Evolutionary conservation across 2,797 vertebrate species (phyloP), one percentile per base, ranked within the genome.

Genomic region (Neosilurus mollespiculum): DNA sequence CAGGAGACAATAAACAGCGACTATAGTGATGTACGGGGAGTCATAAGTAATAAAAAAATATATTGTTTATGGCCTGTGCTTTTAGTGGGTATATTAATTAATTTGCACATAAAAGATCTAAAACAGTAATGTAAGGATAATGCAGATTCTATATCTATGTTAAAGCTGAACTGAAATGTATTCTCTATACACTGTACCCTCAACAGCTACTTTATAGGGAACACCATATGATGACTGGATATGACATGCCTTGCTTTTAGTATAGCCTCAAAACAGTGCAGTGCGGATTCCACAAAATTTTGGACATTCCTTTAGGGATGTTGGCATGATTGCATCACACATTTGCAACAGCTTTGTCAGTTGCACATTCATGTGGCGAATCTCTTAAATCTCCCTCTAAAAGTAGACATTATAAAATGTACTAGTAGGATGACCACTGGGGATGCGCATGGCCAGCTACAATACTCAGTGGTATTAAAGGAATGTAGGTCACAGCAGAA

Each of bases 1-100:
- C 37, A 70, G 20, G 24, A 26, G 51, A 30, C 53, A 30, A 56
- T 56, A 56, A 56, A 56, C 9, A 34, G 24, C 51, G 30, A 24
- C 16, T 34, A 1, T 9, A 12, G 53, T 58, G 24, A 75, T 58
- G 53, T 20, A 58, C 20, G 26, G 4, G 24, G 26, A 75, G 26
- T 58, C 53, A 75, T 59, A 24, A 11, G 72, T 58, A 56, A 75
- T 58, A 56, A 30, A 73, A 56, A 18, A 3, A 18, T 1, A 18
- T 58, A 18, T 58, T 75, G 34, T 30, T 51, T 11, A 56, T 1
- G 53, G 51, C 53, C 16, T 58, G 51, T 26, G 51, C 26, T 56
- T 73, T 54, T 73, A 73, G n/a, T 10, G 71, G 53, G 24, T 20
- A 15, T 56, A 56, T n/a, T 72, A 72, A 53, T 72, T 53, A 72